Evolutionary conservation across 1,140 invertebrate genomes (phyloP).

Genomic region (Lithobius niger): DNA sequence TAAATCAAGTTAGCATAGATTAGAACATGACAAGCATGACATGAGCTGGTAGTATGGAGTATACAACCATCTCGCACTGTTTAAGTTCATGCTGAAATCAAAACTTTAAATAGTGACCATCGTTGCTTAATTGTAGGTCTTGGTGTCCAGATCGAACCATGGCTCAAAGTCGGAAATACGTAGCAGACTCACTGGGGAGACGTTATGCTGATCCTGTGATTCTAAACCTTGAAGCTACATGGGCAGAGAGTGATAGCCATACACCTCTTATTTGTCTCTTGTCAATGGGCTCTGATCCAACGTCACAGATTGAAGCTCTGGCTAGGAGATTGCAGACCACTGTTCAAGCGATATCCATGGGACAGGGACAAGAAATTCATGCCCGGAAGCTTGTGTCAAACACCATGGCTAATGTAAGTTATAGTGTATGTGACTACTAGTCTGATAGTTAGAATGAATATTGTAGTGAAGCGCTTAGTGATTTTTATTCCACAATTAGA

Average conservation of each 20-base stretch:
- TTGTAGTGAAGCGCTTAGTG: no score
- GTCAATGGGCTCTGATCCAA: constrained; percentile 91
- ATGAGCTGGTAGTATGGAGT: no score
- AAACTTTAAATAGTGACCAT: neutral
- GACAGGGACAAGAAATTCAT: constrained; percentile 90
- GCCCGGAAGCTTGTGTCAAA: constrained; percentile 74
- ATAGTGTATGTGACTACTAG: no score
- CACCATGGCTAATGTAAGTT: constrained; percentile 46
- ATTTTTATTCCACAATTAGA: no score
- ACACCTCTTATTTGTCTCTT: constrained; percentile 84
- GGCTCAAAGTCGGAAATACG: constrained; percentile 82
- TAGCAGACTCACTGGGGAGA: constrained; percentile 74
- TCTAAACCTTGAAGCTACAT: constrained; percentile 77
- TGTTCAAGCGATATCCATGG: constrained; percentile 74
- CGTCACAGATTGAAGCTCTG: constrained; percentile 69
- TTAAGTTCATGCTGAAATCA: neutral
- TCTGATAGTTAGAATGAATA: no score
- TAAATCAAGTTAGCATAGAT: no score
- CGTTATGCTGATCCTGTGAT: constrained; percentile 87
- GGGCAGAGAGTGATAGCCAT: constrained; percentile 70
- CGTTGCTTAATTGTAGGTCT: constrained; percentile 43
- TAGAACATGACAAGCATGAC: no score
- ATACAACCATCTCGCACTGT: no score
- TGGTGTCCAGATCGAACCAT: constrained; percentile 92
- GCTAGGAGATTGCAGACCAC: constrained; percentile 75